Evolutionary conservation across 2,888 invertebrate genomes (phyloP), one percentile per base, ranked within the genome.

Genomic region (Phortica magna): DNA sequence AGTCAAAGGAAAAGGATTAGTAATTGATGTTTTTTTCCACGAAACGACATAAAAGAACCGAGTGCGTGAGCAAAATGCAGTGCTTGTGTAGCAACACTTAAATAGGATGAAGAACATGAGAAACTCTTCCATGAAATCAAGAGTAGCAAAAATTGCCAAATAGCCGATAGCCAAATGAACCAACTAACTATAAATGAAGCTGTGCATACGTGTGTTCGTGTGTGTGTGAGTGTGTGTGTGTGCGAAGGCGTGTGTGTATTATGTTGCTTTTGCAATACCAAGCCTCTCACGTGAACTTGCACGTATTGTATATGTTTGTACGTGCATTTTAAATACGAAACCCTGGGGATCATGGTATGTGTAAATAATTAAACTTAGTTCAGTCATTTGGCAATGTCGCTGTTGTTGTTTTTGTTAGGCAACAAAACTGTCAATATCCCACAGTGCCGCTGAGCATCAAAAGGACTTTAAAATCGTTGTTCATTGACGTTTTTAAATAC

Each of bases 351-450:
- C 7, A 19, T 17, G 10, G 22, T 19, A 68, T 68, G 48, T 48
- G 48, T 48, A 68, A 68, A 68, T 42, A 43, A 68, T 68, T 48
- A 65, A 65, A 65, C 39, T 39, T 3, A 31, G 31, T 31, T 31
- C 31, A 31, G 31, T 31, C 31, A 31, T 31, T 31, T 31, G 31
- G 31, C 31, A 2, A 17, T 61, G 3, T 61, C 7, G n/a, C 4
- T 53, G 10, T 7, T 7, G 7, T 57, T 64, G 64, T 31, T 22
- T 31, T n/a, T 5, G 41, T 41, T 14, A 41, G 14, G 31, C 70
- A 55, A 53, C 14, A 53, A 71, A 71, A 71, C 22, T 71, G 70
- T 71, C 53, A 71, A 55, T 71, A 55, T 14, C 14, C 14, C 43
- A 41, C 41, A 65, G 67, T 0, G 42, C n/a, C 31, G 41, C 14